Percentiles rank a stretch among this genome's conserved stretches.
Evolutionary conservation across 2,113 vertebrate genomes (phyloP).

Genomic region (Tetraodon nigroviridis): DNA sequence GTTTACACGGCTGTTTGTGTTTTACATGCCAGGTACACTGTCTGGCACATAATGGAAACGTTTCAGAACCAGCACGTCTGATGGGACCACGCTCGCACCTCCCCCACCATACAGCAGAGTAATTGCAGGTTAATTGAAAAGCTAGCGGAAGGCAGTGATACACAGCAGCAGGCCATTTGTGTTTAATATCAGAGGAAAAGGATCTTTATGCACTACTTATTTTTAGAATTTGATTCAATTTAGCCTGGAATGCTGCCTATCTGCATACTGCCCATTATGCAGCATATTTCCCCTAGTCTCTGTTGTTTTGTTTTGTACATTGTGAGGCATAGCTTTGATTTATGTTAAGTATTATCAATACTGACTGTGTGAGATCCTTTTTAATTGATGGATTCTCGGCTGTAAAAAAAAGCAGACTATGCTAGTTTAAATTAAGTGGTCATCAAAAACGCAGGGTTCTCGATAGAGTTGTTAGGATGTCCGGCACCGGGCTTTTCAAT

Average conservation of each 20-base stretch:
- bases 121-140: slow-evolving; percentile 38
- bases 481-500: slow-evolving; percentile 38
- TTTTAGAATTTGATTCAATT: not conserved
- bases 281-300: not conserved
- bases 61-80: slow-evolving; percentile 44
- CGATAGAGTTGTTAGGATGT: slow-evolving; percentile 4
- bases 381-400: not conserved
- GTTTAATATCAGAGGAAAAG: slow-evolving; percentile 13
- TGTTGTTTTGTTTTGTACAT: not conserved
- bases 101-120: slow-evolving; percentile 24
- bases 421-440: slow-evolving; percentile 28
- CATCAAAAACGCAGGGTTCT: slow-evolving; percentile 17
- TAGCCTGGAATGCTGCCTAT: not conserved
- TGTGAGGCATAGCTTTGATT: no score
- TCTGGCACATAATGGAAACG: slow-evolving; percentile 38
- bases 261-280: not conserved
- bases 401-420: slow-evolving; percentile 14
- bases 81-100: slow-evolving; percentile 26
- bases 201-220: slow-evolving; percentile 1
- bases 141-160: slow-evolving; percentile 7
- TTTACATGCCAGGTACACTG: slow-evolving; percentile 23
- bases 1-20: slow-evolving; percentile 2
- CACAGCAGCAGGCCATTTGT: slow-evolving; percentile 5
- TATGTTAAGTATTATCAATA: slow-evolving; percentile 1
- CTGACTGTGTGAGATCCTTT: no score